A percentile compares a stretch with the other conserved stretches of the same genome.
Conservation (phyloP, 2,113 vertebrate genomes). For the Nerophis ophidion region DNA sequence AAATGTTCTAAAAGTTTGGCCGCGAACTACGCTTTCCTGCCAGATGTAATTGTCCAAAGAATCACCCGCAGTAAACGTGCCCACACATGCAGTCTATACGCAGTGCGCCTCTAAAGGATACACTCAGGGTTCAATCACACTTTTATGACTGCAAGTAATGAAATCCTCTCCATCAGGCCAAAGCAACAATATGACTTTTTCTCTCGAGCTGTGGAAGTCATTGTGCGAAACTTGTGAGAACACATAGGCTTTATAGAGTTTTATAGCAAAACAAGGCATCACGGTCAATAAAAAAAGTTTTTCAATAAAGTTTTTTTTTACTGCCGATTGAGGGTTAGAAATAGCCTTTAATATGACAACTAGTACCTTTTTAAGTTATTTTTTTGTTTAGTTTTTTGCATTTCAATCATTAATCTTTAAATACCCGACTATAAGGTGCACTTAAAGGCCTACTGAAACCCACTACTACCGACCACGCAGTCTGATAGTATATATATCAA, state of each 20-base stretch:
- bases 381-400: too few relatives aligned
- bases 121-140: neutral
- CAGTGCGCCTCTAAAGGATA: neutral
- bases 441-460: too few relatives aligned
- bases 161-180: neutral
- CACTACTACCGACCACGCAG: too few relatives aligned
- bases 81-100: neutral
- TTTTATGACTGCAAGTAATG: neutral
- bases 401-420: too few relatives aligned
- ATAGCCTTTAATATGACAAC: neutral
- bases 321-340: neutral
- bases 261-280: neutral
- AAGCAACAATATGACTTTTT: neutral
- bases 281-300: neutral
- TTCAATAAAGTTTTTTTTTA: too few relatives aligned
- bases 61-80: neutral
- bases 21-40: slow-evolving; percentile 8
- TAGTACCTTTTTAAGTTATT: too few relatives aligned
- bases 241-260: neutral
- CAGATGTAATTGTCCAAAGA: slow-evolving; percentile 5
- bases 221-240: neutral
- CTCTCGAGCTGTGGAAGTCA: neutral
- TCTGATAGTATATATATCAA: too few relatives aligned
- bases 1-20: slow-evolving; percentile 15
- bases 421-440: too few relatives aligned